phyloP scores from a whole-genome alignment of 2,797 vertebrate species.

The Discoglossus pictus region DNA sequence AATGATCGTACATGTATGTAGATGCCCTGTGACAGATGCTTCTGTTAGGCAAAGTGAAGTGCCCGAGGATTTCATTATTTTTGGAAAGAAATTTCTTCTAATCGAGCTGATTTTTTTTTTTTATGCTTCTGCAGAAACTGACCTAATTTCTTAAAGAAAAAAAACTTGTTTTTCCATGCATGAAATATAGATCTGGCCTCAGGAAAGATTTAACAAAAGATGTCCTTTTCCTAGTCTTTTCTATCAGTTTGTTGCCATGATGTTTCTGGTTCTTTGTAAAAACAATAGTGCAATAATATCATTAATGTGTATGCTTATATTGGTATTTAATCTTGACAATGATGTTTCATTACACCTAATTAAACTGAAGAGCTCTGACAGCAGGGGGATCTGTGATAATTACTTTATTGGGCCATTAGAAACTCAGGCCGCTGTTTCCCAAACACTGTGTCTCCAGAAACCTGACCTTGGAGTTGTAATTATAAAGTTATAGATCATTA shows the following conservation, averaged over 20 bases:
- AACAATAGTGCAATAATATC: constrained; percentile 24
- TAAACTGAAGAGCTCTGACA: constrained; percentile 34
- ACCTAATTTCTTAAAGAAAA: not conserved
- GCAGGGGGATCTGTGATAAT: constrained; percentile 6
- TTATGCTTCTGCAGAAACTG: not conserved
- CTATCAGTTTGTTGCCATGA: not conserved
- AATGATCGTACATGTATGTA: too few relatives aligned
- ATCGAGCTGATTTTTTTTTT: not conserved
- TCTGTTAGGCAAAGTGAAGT: too few relatives aligned
- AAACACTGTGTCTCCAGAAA: not conserved
- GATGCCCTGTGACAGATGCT: too few relatives aligned
- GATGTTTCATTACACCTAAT: constrained; percentile 28
- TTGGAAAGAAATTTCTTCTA: too few relatives aligned
- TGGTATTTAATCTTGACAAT: not conserved
- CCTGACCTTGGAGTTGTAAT: not conserved
- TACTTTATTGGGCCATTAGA: not conserved
- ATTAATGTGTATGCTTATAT: not conserved
- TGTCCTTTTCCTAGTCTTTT: not conserved
- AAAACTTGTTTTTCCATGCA: not conserved
- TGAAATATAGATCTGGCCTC: not conserved
- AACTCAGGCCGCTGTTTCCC: not conserved
- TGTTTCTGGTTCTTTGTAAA: not conserved
- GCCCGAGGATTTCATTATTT: too few relatives aligned
- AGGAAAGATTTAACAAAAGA: not conserved
- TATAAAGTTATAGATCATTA: constrained; percentile 1